A percentile compares a stretch with the other conserved stretches of the same genome.
These are phyloP conservation scores for Clarias platycephalus DNA, from an alignment of 2,797 vertebrate species.

Conservation along the genomic window DNA sequence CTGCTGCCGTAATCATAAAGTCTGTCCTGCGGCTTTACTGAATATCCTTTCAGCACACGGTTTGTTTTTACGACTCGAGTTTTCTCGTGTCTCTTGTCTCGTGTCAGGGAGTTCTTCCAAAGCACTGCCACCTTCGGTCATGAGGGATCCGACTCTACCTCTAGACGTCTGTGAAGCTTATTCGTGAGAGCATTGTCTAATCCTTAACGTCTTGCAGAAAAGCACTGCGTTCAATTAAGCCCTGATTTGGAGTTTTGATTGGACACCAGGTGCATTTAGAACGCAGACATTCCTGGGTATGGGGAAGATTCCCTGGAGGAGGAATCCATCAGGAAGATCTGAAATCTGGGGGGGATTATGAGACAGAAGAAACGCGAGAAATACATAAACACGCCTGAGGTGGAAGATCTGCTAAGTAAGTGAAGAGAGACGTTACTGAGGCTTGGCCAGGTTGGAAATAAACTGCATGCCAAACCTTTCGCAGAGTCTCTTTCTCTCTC, in stretches of 20 bases:
- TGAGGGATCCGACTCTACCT: neutral
- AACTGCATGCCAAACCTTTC: constrained; percentile 52
- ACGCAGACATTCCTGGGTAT: constrained; percentile 7
- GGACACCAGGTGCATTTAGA: neutral
- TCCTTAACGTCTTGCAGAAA: neutral
- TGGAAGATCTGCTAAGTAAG: constrained; percentile 60
- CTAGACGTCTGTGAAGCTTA: neutral
- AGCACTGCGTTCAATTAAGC: constrained; percentile 13
- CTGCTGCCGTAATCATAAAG: neutral
- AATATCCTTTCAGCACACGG: neutral
- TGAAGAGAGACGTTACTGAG: constrained; percentile 64
- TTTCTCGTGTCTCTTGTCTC: neutral
- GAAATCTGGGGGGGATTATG: constrained; percentile 35
- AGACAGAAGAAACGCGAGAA: constrained; percentile 19
- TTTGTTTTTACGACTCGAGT: neutral
- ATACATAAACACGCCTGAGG: constrained; percentile 22
- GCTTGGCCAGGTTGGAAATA: constrained; percentile 57
- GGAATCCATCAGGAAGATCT: constrained; percentile 4
- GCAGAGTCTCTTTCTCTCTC: neutral
- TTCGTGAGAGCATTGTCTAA: neutral
- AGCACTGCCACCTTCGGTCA: neutral
- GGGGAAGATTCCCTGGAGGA: constrained; percentile 20
- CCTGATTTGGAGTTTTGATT: neutral
- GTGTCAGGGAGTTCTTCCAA: neutral
- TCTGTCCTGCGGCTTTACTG: neutral